Evolutionary conservation across 2,888 invertebrate genomes (phyloP), one percentile per base, ranked within the genome.

Genomic region (Anarsia innoxiella): DNA sequence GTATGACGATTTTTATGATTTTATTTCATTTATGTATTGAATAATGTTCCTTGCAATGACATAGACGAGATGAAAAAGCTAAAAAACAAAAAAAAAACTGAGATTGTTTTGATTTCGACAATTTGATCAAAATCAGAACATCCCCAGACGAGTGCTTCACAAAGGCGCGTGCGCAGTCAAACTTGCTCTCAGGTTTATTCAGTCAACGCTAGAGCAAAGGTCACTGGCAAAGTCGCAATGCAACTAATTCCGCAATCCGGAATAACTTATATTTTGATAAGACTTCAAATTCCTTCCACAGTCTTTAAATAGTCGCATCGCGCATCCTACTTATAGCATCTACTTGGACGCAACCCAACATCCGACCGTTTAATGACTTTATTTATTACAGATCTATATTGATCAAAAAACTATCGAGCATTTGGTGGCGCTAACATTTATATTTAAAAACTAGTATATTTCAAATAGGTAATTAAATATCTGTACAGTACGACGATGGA

Each of bases 281-380:
- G 26, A 10, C 6, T 12, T 36, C 37, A 48, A 37, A 44, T 45
- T 42, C 39, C 36, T 46, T 40, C 34, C 10, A 37, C 39, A 41
- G 43, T 41, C 46, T 51, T 49, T 44, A 59, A 59, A 69, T 68
- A 68, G 65, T n/a, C 67, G 56, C 53, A 57, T 66, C 60, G 62
- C 69, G 70, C n/a, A 61, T 59, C 75, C 72, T 78, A 73, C 61
- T 53, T 63, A 66, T 62, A 67, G 66, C 66, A 70, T 63, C 64
- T 62, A 74, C 76, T 79, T 82, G 80, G 79, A 80, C 80, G 61
- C 78, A 80, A 79, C 76, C 73, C 79, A 79, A 82, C 67, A 64
- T 64, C 53, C 54, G 56, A 52, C 40, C 42, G 49, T 38, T 38
- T 27, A 32, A 37, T 40, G 27, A 33, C 32, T 38, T 42, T 31